These are phyloP conservation scores for Drosophila hamatofila DNA, from an alignment of 2,888 invertebrate genomes.

Conservation along the genomic window DNA sequence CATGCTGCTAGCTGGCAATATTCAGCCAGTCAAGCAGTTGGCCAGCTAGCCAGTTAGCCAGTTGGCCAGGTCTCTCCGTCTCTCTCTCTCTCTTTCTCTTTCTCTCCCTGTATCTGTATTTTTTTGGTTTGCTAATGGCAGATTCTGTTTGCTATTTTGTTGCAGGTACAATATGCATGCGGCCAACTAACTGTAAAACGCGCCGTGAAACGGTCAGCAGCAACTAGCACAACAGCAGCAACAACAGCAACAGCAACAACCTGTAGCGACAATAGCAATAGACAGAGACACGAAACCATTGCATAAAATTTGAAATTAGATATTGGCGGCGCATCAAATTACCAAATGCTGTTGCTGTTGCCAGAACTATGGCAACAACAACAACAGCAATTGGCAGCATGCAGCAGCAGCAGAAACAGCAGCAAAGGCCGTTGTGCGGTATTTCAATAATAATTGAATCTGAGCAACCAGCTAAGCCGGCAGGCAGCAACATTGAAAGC, in stretches of 20 bases:
- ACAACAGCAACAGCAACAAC: conserved; percentile 33
- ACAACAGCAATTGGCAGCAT: conserved; percentile 28
- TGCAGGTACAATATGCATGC: conserved; percentile 67
- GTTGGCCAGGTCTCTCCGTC: conserved; percentile 19
- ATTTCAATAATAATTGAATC: conserved; percentile 77
- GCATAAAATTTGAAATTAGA: conserved; percentile 58
- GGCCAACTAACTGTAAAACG: conserved; percentile 67
- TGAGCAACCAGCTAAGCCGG: conserved; percentile 39
- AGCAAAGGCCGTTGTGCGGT: conserved; percentile 69
- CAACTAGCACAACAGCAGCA: conserved; percentile 32
- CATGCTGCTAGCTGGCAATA: conserved; percentile 46
- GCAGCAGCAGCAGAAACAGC: conserved; percentile 42
- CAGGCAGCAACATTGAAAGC: conserved; percentile 50
- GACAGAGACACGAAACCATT: conserved; percentile 30
- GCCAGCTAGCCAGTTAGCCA: conserved; percentile 18
- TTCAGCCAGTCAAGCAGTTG: conserved; percentile 33
- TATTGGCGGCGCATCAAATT: conserved; percentile 57
- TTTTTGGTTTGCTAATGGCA: conserved; percentile 15
- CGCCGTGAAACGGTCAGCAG: conserved; percentile 64
- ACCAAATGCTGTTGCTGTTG: conserved; percentile 62
- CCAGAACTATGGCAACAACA: conserved; percentile 59
- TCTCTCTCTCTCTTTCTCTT: conserved; percentile 6
- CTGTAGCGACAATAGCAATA: conserved; percentile 38
- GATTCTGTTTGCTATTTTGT: conserved; percentile 38
- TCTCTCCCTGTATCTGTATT: not conserved